Percentiles rank a stretch among this genome's conserved stretches.
These are phyloP conservation scores for Nothoprocta pentlandii DNA, from an alignment of 2,113 vertebrate species.

Conservation along the genomic window DNA sequence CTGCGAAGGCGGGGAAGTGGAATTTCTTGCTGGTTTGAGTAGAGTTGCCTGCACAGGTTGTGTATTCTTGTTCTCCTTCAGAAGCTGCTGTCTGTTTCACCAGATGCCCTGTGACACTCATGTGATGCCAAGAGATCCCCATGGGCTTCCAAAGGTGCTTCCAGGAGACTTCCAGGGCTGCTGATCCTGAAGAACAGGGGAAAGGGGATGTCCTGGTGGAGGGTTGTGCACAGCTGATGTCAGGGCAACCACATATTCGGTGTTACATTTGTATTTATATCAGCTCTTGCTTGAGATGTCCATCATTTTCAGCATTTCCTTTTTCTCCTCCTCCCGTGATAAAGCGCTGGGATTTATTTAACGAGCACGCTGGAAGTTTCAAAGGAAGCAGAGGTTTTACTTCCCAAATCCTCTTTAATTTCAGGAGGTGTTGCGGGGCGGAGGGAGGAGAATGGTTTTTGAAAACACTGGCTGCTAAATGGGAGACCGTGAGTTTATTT, in stretches of 20 bases:
- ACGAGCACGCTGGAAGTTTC: neutral
- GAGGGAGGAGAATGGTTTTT: neutral
- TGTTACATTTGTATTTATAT: neutral
- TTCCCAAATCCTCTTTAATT: neutral
- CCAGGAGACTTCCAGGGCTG: neutral
- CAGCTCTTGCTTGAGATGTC: neutral
- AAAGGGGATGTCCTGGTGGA: neutral
- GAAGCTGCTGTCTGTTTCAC: neutral
- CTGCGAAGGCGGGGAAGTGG: neutral
- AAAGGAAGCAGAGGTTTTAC: neutral
- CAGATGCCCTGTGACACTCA: neutral
- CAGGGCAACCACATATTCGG: neutral
- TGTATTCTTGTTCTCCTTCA: neutral
- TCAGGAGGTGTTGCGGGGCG: neutral
- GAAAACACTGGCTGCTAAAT: neutral
- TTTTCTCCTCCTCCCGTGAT: neutral
- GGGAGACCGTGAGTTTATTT: neutral
- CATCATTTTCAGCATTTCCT: neutral
- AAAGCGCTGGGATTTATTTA: neutral
- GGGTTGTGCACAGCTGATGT: neutral
- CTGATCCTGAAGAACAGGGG: too few species aligned
- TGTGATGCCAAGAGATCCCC: neutral
- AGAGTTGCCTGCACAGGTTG: neutral
- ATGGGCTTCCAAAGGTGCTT: neutral
- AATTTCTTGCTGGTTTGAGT: constrained; percentile 10